A percentile compares a stretch with the other conserved stretches of the same genome.
These are phyloP conservation scores for Epinephelus awoara DNA, from an alignment of 2,797 vertebrate species.

Conservation along the genomic window DNA sequence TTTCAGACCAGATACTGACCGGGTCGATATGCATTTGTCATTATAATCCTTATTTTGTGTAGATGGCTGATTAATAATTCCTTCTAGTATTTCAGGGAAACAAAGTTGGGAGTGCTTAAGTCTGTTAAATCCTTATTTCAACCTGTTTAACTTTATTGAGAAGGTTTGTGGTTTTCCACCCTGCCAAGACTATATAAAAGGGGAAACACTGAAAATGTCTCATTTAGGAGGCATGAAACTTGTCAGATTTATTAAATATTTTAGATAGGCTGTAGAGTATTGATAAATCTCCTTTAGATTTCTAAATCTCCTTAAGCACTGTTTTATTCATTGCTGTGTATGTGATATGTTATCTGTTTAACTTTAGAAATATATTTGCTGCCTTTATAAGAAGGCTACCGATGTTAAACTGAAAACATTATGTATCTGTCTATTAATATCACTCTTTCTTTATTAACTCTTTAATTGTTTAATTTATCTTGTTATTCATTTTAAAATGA, in stretches of 20 bases:
- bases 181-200: background rate
- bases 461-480: background rate
- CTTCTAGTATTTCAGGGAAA: background rate
- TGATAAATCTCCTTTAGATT: too few relatives aligned
- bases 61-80: background rate
- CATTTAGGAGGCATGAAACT: background rate
- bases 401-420: background rate
- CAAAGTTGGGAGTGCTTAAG: too few relatives aligned
- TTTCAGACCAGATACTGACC: background rate
- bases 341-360: too few relatives aligned
- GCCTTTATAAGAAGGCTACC: background rate
- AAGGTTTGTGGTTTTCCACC: too few relatives aligned
- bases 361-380: background rate
- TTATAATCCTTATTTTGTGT: background rate
- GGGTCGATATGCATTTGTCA: background rate
- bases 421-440: too few relatives aligned
- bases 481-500: background rate
- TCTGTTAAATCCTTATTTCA: too few relatives aligned
- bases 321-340: too few relatives aligned
- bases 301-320: too few relatives aligned
- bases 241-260: background rate
- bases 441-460: background rate
- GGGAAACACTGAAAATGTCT: background rate
- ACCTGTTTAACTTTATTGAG: too few relatives aligned
- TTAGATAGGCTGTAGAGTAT: background rate